Base-by-base conservation (phyloP, 2,888 invertebrate genomes). In the Phorcus lineatus region DNA sequence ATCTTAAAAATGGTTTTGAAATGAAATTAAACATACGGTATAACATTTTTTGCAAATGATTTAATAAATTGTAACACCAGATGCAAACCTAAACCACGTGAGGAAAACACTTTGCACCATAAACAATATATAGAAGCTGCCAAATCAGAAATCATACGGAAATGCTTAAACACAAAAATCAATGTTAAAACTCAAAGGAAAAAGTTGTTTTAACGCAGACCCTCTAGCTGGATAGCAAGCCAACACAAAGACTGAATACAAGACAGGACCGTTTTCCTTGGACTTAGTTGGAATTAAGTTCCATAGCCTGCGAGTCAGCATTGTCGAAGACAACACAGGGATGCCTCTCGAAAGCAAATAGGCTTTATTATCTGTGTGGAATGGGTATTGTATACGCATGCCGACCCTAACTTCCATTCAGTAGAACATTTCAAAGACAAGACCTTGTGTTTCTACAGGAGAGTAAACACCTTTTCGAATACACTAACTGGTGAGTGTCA, bases 341-440 rank as follows among this genome's bases (percentile, higher is more conserved):
- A 76, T 80, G 66, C 77, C 57, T 52, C 52, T 57, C 24, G 47
- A 66, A 67, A 28, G 66, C 62, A 62, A 76, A 80, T 74, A 79
- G 54, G 52, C 62, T 57, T 67, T 79, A 79, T 79, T 75, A 79
- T 79, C 62, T 74, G 70, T 28, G 40, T 17, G 74, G 74, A 75
- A 57, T 79, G 78, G 78, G 47, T 52, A 53, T 19, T 67, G 70
- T 78, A 78, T 52, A 78, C 78, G 70, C 70, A 52, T 17, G 40
- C 53, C 54, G 54, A 70, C 62, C 52, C 70, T 54, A 67, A 52
- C 67, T 54, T 47, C 52, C 70, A 67, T 70, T 67, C 67, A 53
- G 70, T 78, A 70, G 70, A 70, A 78, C 78, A 77, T 77, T 77
- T 77, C 77, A 74, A 74, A 74, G 74, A 52, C 40, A 74, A 40